These are phyloP conservation scores for Crocallis elinguaria DNA, from an alignment of 2,888 invertebrate genomes.

Conservation along the genomic window DNA sequence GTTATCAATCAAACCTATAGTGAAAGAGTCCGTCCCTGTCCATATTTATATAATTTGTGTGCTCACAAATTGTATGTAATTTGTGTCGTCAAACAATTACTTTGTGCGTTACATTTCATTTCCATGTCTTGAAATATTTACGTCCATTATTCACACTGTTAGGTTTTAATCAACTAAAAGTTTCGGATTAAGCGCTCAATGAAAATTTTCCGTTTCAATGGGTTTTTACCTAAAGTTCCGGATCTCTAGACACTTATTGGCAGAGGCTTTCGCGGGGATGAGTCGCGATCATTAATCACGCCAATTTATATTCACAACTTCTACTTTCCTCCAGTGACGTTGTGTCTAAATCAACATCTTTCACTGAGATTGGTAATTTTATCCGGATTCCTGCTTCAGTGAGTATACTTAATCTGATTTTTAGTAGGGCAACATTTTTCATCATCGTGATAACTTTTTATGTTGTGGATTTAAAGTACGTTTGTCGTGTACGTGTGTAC, in stretches of 20 bases:
- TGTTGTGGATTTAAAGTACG: too few species aligned
- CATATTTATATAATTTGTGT: conserved; percentile 10
- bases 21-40: not conserved
- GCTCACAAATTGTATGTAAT: conserved; percentile 8
- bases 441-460: too few species aligned
- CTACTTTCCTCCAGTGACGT: conserved; percentile 39
- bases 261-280: conserved; percentile 40
- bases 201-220: conserved; percentile 33
- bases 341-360: conserved; percentile 42
- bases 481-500: too few species aligned
- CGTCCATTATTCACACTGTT: conserved; percentile 26
- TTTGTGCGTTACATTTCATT: conserved; percentile 22
- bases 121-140: conserved; percentile 26
- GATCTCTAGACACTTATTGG: conserved; percentile 42
- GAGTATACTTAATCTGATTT: conserved; percentile 17
- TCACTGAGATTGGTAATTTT: conserved; percentile 40
- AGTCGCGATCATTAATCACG: conserved; percentile 47
- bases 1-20: conserved; percentile 2
- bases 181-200: conserved; percentile 34
- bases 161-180: conserved; percentile 42
- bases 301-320: conserved; percentile 47
- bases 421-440: not conserved
- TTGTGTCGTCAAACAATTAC: conserved; percentile 23
- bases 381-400: conserved; percentile 21
- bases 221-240: conserved; percentile 35